Evolutionary conservation across 1,140 invertebrate species (phyloP), one percentile per base, ranked within the genome.

Genomic region (Heliconius himera): DNA sequence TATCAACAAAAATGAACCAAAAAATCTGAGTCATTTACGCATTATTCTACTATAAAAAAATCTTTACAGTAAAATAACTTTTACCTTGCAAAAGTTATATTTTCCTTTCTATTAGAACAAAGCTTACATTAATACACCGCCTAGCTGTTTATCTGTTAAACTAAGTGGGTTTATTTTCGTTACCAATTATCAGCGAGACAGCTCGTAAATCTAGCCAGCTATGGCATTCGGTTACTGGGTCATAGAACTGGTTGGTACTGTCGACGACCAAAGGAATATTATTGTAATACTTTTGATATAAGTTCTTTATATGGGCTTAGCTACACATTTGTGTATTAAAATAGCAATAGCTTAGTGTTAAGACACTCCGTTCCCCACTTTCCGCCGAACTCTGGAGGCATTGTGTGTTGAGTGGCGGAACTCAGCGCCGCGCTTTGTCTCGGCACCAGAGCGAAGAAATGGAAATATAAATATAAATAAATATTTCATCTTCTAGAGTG

Each of bases 151-250:
- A 29, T 29, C 26, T 18, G 4, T 11, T 66, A 29, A 66, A 0
- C 3, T 66, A 66, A 66, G 70, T 22, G 5, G 56, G 41, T 56
- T 70, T 49, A 36, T 41, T 79, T 79, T 74, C 22, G 71, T 70
- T 72, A 51, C 38, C 74, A 56, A 76, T 75, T 74, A 75, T 77
- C 75, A 26, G 51, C 71, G 79, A 75, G 74, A 81, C 76, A 56
- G 54, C 51, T 83, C 80, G 76, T 81, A 82, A 83, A 82, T 76
- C 76, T 83, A 80, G 56, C 66, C 73, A 77, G 54, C 74, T 81
- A 83, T 78, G 76, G 74, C 81, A 84, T 80, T 84, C 81, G 87
- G 87, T 87, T 81, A 90, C 81, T 89, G 79, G 85, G 87, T 71
- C 88, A 81, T 36, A 66, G 71, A 80, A 89, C 88, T 82, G 86